Conservation (phyloP, 2,888 invertebrate species). For the Coleophora deauratella region DNA sequence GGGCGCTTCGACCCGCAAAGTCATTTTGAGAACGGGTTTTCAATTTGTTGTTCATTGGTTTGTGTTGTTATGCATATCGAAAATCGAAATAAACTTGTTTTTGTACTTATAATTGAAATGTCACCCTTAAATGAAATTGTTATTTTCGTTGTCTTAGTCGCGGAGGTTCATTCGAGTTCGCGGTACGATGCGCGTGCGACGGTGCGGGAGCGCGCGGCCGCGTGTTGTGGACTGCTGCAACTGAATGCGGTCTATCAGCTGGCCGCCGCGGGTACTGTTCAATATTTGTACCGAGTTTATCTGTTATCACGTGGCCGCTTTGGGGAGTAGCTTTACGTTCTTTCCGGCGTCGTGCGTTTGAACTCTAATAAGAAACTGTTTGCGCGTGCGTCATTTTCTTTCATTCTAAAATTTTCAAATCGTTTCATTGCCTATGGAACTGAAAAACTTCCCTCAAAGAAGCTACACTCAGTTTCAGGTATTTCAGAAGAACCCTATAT, state of each 20-base stretch:
- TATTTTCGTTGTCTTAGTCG: not conserved
- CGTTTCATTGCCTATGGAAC: too few species aligned
- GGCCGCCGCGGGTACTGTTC: constrained; percentile 52
- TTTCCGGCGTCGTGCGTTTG: constrained; percentile 19
- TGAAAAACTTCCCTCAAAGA: too few species aligned
- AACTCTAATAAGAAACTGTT: constrained; percentile 27
- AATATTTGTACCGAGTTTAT: constrained; percentile 55
- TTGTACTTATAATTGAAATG: too few species aligned
- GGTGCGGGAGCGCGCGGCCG: constrained; percentile 41
- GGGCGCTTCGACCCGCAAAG: constrained; percentile 65
- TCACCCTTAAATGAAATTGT: too few species aligned
- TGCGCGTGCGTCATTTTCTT: not conserved
- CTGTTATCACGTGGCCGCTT: constrained; percentile 51
- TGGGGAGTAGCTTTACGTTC: constrained; percentile 21
- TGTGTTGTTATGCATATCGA: constrained; percentile 23
- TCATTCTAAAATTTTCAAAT: too few species aligned
- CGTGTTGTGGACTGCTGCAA: constrained; percentile 38
- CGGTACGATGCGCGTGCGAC: constrained; percentile 42
- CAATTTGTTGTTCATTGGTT: constrained; percentile 53
- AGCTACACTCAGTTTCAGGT: too few species aligned
- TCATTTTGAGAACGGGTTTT: constrained; percentile 51
- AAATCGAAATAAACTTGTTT: constrained; percentile 8
- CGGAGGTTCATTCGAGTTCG: constrained; percentile 12
- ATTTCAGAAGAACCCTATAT: too few species aligned
- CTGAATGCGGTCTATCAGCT: constrained; percentile 60